Evolutionary conservation across 2,888 invertebrate species (phyloP), one percentile per base, ranked within the genome.

Genomic region (Megastigmus dorsalis): DNA sequence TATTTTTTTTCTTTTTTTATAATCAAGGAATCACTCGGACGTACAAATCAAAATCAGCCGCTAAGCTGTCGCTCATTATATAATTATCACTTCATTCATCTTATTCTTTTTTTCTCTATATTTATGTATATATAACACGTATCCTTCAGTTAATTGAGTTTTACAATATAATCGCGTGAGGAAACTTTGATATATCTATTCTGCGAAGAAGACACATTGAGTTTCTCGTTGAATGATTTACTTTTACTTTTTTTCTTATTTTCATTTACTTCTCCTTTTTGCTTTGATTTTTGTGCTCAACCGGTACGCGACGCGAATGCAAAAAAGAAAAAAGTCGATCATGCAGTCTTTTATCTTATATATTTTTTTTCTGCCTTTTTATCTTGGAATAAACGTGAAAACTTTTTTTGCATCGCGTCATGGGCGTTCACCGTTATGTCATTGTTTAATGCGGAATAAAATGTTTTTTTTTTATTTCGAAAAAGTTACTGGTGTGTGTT

Each of bases 401-500:
- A 63, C 62, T 10, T 23, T 74, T n/a, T 74, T 69, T 72, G 62
- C 69, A 73, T 36, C 38, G 72, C 73, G 70, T 76, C 69, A 63
- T 67, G 33, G 28, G 65, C 74, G 73, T 71, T 26, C 43, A 77
- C 75, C 74, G 74, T 77, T 78, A 59, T 38, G n/a, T 68, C 59
- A 67, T 70, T 73, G 20, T 63, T 63, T 23, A 63, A 41, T 54
- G 30, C 41, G 20, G 36, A 67, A 59, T 60, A 45, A 65, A 72
- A 65, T 13, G 45, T 63, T 23, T 18, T 18, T 65, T 33, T 52
- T 36, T 45, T 52, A 55, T 65, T 63, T 57, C 76, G 75, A 79
- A 76, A 79, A 79, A 83, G 80, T 83, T 82, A 80, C 75, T 77
- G 79, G 75, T 75, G 57, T 38, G n/a, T 18, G n/a, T n/a, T 79